Conservation (phyloP, 1,140 invertebrate species). For the Artemia franciscana region DNA sequence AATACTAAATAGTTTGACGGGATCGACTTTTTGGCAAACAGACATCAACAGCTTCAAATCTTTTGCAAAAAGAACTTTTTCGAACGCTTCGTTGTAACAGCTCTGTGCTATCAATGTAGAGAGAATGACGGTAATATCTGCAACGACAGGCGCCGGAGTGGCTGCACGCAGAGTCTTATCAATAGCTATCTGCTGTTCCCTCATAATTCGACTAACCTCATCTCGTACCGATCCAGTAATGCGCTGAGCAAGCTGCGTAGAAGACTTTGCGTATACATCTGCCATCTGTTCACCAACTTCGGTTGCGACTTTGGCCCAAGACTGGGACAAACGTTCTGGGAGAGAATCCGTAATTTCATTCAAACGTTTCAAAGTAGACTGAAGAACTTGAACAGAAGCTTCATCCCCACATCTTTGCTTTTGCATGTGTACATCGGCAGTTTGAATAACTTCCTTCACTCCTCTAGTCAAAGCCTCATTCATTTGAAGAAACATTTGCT, state of each 20-base stretch:
- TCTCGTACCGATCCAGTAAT: conserved; percentile 21
- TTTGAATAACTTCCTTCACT: conserved; percentile 41
- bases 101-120: background rate
- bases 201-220: conserved; percentile 30
- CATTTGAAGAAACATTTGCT: conserved; percentile 62
- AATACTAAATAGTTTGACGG: conserved; percentile 42
- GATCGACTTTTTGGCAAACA: conserved; percentile 55
- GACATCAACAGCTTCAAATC: conserved; percentile 60
- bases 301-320: conserved; percentile 12
- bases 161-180: conserved; percentile 23
- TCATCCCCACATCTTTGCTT: conserved; percentile 16
- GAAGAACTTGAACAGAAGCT: conserved; percentile 15
- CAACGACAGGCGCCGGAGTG: conserved; percentile 32
- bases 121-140: conserved; percentile 19
- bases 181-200: conserved; percentile 30
- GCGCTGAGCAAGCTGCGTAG: conserved; percentile 15
- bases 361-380: conserved; percentile 7
- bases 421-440: conserved; percentile 24
- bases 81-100: background rate
- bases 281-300: conserved; percentile 10
- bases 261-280: background rate
- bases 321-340: conserved; percentile 10
- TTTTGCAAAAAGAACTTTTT: conserved; percentile 53
- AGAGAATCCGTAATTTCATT: conserved; percentile 2
- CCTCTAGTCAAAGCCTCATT: conserved; percentile 61